phyloP scores from a whole-genome alignment of 2,888 invertebrate species.

The Drepana falcataria region DNA sequence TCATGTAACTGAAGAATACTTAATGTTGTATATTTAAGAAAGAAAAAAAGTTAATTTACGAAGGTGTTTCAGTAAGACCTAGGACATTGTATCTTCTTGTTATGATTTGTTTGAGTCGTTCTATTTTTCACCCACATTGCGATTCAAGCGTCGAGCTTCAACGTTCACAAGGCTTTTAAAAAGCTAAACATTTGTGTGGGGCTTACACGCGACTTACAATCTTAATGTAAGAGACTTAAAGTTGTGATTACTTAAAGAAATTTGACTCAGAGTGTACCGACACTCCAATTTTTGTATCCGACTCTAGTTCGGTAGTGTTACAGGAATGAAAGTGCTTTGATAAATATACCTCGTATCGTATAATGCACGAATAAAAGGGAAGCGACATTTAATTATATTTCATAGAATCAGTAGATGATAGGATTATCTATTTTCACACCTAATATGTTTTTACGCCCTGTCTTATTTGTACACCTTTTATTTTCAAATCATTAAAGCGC shows the following conservation, averaged over 20 bases:
- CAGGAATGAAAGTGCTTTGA: slow-evolving; percentile 41
- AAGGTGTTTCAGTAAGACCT: too few relatives aligned
- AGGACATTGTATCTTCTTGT: not conserved
- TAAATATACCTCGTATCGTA: not conserved
- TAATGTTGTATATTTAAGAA: too few relatives aligned
- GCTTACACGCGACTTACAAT: slow-evolving; percentile 20
- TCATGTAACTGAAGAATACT: too few relatives aligned
- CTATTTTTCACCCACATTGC: slow-evolving; percentile 49
- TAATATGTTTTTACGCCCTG: too few relatives aligned
- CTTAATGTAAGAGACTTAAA: slow-evolving; percentile 15
- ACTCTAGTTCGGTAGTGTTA: slow-evolving; percentile 30
- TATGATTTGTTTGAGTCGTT: slow-evolving; percentile 15
- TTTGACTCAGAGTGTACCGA: slow-evolving; percentile 14
- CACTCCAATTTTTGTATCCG: slow-evolving; percentile 39
- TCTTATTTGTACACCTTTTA: too few relatives aligned
- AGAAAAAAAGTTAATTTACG: too few relatives aligned
- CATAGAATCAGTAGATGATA: too few relatives aligned
- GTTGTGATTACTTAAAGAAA: slow-evolving; percentile 15
- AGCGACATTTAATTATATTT: too few relatives aligned
- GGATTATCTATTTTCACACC: too few relatives aligned
- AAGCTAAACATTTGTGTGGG: slow-evolving; percentile 43
- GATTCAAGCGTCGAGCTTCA: slow-evolving; percentile 44
- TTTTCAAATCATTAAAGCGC: too few relatives aligned
- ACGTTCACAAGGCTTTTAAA: slow-evolving; percentile 44
- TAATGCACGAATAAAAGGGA: not conserved